These are phyloP conservation scores for Cotesia chilonis DNA, from an alignment of 1,140 invertebrate genomes.

Conservation along the genomic window DNA sequence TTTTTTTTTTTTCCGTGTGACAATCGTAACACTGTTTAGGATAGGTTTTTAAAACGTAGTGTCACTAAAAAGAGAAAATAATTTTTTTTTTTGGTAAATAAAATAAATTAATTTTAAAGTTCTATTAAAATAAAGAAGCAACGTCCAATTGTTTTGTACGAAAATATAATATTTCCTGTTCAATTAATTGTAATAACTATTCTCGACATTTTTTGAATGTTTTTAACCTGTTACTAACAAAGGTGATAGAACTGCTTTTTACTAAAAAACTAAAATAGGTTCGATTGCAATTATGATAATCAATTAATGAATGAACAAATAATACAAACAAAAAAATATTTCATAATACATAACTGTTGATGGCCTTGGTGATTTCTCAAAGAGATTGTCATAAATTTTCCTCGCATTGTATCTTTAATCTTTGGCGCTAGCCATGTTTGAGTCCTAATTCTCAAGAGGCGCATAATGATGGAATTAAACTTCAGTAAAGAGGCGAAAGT, in stretches of 20 bases:
- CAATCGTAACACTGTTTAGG: background rate
- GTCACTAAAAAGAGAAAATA: background rate
- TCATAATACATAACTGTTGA: background rate
- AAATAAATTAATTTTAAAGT: background rate
- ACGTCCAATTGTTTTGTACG: conserved; percentile 15
- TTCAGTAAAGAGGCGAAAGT: conserved; percentile 22
- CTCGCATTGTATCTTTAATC: background rate
- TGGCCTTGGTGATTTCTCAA: conserved; percentile 23
- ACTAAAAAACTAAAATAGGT: background rate
- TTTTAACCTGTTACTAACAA: conserved; percentile 14
- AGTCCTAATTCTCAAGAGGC: conserved; percentile 28
- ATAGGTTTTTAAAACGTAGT: background rate
- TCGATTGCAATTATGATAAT: too few species aligned
- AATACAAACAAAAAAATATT: background rate
- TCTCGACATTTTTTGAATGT: background rate
- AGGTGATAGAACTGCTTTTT: background rate
- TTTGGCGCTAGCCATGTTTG: background rate
- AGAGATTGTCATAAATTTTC: background rate
- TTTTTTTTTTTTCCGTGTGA: too few species aligned
- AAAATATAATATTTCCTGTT: background rate
- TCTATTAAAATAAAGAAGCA: background rate
- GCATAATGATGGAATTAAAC: conserved; percentile 12
- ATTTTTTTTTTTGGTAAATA: background rate
- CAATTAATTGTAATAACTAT: conserved; percentile 4
- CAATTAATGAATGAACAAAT: background rate